Evolutionary conservation across 2,888 invertebrate species (phyloP), one percentile per base, ranked within the genome.

Genomic region (Coenonympha arcania): DNA sequence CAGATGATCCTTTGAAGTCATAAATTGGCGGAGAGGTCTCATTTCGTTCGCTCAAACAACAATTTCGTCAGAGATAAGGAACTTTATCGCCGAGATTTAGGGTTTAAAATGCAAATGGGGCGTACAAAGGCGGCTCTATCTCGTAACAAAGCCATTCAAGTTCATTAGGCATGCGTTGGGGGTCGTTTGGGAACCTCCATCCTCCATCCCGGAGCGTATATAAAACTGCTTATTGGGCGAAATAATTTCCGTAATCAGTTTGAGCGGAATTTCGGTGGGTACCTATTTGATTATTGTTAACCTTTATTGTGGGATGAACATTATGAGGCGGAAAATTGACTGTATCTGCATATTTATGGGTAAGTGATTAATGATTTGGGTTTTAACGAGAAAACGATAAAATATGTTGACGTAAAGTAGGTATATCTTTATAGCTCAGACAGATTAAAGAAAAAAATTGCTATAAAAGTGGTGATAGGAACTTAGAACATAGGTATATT

Each of bases 111-210:
- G 48, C 44, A 50, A 55, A 55, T 52, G 40, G 20, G 31, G 36
- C 47, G 39, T 28, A 43, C 22, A 44, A 48, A 48, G 31, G 6
- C 30, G 30, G 36, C 48, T 48, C 22, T 50, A 39, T 50, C 50
- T 53, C 45, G 55, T 53, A 50, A 55, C 55, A 55, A 53, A 50
- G 53, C 52, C 53, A 53, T 55, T 55, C 53, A 24, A 53, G 55
- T 53, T 53, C 55, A 55, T 55, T 55, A 55, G 55, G 53, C 55
- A 50, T 50, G 52, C 55, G 52, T 53, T 48, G 28, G 50, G 55
- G 41, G 41, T 19, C 43, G 31, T 50, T 53, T 50, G 34, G 44
- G 40, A 31, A 50, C 31, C 40, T 34, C 44, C 24, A 16, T 39
- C 47, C 47, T n/a, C n/a, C n/a, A n/a, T n/a, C n/a, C 52, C 19